Evolutionary conservation across 2,113 vertebrate genomes (phyloP), one percentile per base, ranked within the genome.

Genomic region (Elgaria multicarinata): DNA sequence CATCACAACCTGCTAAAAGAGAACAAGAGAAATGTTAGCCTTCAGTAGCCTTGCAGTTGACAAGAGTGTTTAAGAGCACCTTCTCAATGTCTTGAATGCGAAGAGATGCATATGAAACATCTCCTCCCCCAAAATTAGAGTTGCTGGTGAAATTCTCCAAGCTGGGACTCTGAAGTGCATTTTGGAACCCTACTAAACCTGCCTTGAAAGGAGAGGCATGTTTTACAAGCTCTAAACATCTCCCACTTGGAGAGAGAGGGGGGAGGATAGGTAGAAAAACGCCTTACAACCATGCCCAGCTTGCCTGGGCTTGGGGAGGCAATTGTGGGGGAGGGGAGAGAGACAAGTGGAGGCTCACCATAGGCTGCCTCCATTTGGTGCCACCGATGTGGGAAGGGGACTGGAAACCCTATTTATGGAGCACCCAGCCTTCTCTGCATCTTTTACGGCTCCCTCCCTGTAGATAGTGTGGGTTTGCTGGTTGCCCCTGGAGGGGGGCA

Each of bases 1-100:
- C 55, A 93, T 89, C 82, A 74, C 12, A 91, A 36, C 1, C 4
- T 87, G 46, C 3, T 92, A 85, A 94, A 95, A 74, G 74, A 83
- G 50, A 85, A 66, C 69, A 22, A 91, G 66, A 79, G 42, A 83
- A 81, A 28, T 75, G 16, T 44, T 67, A 78, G 7, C 2, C 77
- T 79, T 92, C 86, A 91, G n/a, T 87, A 83, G 22, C n/a, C 93
- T 44, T 82, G 0, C 9, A 88, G 0, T 12, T 89, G 62, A 89
- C 91, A 82, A 80, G 50, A 74, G 90, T 1, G 69, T 5, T 86
- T 92, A 78, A 26, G 5, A n/a, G 10, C 55, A 28, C 16, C 28
- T 44, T 62, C 36, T 53, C 53, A 31, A 64, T 20, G 10, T 46
- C 28, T 67, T 46, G 4, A 39, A 87, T 44, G 16, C 26, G 44